A percentile compares a stretch with the other conserved stretches of the same genome.
These are phyloP conservation scores for Drosophila recens DNA, from an alignment of 2,888 invertebrate genomes.

Conservation along the genomic window DNA sequence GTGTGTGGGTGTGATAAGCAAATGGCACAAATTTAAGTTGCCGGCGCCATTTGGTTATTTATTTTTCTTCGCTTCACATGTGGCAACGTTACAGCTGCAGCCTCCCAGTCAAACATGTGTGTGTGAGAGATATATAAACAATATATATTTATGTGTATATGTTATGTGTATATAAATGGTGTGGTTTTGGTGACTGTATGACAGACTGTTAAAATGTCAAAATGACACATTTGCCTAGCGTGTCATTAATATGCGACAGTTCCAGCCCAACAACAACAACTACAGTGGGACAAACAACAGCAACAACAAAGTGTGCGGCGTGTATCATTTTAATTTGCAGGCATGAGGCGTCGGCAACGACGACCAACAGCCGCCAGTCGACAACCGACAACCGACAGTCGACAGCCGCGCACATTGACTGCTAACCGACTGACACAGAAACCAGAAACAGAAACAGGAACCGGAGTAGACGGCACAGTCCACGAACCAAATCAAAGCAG, in stretches of 20 bases:
- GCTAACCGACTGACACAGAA: conserved; percentile 81
- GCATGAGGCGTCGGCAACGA: conserved; percentile 21
- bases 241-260: conserved; percentile 79
- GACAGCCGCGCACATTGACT: conserved; percentile 63
- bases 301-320: conserved; percentile 22
- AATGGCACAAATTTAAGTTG: conserved; percentile 76
- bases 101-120: conserved; percentile 52
- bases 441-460: conserved; percentile 42
- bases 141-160: conserved; percentile 9
- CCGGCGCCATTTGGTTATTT: conserved; percentile 40
- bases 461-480: conserved; percentile 22
- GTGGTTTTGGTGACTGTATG: conserved; percentile 74
- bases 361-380: conserved; percentile 30
- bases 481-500: conserved; percentile 24
- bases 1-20: conserved; percentile 64
- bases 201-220: conserved; percentile 82
- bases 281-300: conserved; percentile 12
- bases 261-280: conserved; percentile 38
- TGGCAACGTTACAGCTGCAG: conserved; percentile 64
- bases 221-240: conserved; percentile 81
- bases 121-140: conserved; percentile 19
- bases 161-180: conserved; percentile 53
- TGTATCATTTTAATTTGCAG: conserved; percentile 43
- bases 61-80: conserved; percentile 22
- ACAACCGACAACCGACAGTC: conserved; percentile 31